Evolutionary conservation across 1,140 invertebrate species (phyloP).

Genomic region (Drosophila pruinosa): DNA sequence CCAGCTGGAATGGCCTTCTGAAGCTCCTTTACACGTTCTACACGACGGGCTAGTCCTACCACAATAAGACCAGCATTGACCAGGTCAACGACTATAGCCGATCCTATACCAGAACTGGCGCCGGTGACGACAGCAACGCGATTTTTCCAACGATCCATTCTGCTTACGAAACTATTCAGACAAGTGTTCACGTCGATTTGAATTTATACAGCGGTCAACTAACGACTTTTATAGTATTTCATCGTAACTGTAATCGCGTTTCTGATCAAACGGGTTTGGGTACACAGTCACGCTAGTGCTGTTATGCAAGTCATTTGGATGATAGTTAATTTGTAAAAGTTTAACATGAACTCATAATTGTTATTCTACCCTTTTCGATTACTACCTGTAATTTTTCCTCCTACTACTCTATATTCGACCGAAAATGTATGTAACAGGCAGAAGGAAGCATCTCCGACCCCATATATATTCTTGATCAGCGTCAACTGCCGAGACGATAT

Average conservation of each 20-base stretch:
- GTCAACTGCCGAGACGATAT: no score
- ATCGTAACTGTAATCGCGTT: background rate
- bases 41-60: slow-evolving; percentile 87
- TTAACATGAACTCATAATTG: no score
- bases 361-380: no score
- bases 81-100: slow-evolving; percentile 84
- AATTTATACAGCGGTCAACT: background rate
- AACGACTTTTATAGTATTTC: slow-evolving; percentile 41
- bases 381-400: no score
- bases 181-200: background rate
- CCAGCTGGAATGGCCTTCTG: slow-evolving; percentile 45
- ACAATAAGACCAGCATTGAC: slow-evolving; percentile 86
- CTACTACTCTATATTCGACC: no score
- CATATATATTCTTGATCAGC: no score
- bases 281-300: no score
- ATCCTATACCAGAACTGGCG: slow-evolving; percentile 89
- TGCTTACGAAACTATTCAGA: background rate
- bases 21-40: slow-evolving; percentile 84
- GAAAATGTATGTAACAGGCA: no score
- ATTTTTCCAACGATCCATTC: slow-evolving; percentile 87
- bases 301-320: no score
- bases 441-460: no score
- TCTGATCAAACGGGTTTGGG: background rate
- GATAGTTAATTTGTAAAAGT: no score
- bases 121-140: slow-evolving; percentile 89